These are phyloP conservation scores for Petrocephalus sullivani DNA, from an alignment of 2,797 vertebrate species.

Conservation along the genomic window DNA sequence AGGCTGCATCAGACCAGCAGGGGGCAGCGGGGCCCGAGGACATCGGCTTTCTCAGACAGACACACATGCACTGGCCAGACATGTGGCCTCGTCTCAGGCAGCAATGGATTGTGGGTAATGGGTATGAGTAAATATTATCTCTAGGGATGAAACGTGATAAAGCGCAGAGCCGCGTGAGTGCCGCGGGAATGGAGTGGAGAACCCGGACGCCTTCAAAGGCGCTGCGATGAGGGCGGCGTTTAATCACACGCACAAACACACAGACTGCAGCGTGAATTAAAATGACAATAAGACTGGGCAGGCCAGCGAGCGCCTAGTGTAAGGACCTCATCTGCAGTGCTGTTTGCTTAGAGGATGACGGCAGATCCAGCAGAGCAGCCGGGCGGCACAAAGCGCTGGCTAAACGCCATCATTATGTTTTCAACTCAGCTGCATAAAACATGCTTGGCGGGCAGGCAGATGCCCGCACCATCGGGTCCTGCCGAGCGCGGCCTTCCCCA, in stretches of 20 bases:
- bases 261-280: slow-evolving; percentile 27
- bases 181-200: not conserved
- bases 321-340: slow-evolving; percentile 22
- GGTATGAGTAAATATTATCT: slow-evolving; percentile 45
- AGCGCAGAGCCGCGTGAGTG: slow-evolving; percentile 32
- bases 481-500: not conserved
- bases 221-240: not conserved
- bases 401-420: slow-evolving; percentile 3
- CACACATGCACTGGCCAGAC: not conserved
- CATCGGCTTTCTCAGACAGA: not conserved
- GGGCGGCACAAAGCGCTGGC: slow-evolving; percentile 30
- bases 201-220: slow-evolving; percentile 21
- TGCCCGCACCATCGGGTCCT: not conserved
- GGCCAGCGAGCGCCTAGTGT: slow-evolving; percentile 19
- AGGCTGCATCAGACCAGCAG: not conserved
- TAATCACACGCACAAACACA: slow-evolving; percentile 17
- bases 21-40: not conserved
- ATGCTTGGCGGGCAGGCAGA: not conserved
- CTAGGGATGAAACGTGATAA: slow-evolving; percentile 47
- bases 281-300: slow-evolving; percentile 36
- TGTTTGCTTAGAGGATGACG: slow-evolving; percentile 20
- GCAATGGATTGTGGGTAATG: slow-evolving; percentile 11
- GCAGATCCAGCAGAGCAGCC: slow-evolving; percentile 21
- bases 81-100: slow-evolving; percentile 15
- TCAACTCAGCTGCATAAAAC: not conserved